Evolutionary conservation across 2,797 vertebrate species (phyloP).

Genomic region (Pantherophis vulpinus): DNA sequence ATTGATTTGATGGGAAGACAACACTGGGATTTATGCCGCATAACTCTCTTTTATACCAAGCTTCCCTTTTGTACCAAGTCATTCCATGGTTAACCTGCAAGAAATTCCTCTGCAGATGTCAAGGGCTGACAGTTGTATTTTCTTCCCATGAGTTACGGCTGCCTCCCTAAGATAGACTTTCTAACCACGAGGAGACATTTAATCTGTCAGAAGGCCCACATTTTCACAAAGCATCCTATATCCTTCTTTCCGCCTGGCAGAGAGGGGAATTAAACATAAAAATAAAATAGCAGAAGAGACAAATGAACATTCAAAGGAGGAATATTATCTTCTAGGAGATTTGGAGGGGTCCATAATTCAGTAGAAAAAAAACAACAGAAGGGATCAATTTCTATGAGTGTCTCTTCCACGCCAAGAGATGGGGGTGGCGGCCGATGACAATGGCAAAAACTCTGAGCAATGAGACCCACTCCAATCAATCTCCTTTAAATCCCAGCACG

Average conservation of each 20-base stretch:
- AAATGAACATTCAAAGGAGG: background rate
- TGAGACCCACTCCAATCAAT: constrained; percentile 9
- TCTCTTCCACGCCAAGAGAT: background rate
- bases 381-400: background rate
- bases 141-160: background rate
- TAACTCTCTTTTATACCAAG: background rate
- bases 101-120: background rate
- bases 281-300: background rate
- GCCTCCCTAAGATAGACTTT: background rate
- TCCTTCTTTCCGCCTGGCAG: background rate
- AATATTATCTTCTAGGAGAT: constrained; percentile 9
- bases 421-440: constrained; percentile 12
- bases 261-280: background rate
- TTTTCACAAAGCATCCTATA: background rate
- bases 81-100: background rate
- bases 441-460: background rate
- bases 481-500: background rate
- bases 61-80: background rate
- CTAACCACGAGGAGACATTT: background rate
- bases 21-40: background rate
- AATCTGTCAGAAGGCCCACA: background rate
- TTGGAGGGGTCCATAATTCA: constrained; percentile 39
- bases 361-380: constrained; percentile 8
- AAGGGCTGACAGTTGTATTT: background rate
- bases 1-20: background rate